Evolutionary conservation across 2,113 vertebrate genomes (phyloP), one percentile per base, ranked within the genome.

Genomic region (Laticauda colubrina): DNA sequence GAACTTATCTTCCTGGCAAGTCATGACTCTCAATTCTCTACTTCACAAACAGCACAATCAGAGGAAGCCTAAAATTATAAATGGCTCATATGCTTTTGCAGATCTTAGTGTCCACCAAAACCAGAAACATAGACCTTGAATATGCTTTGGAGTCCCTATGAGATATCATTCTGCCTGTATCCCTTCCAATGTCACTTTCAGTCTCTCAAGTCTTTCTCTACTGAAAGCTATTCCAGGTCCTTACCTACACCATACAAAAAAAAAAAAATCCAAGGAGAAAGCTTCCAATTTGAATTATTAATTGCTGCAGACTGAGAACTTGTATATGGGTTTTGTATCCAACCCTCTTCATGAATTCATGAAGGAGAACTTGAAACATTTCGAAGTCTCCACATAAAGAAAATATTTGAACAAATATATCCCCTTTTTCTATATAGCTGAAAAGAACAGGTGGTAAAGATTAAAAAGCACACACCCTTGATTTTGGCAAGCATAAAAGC

Each of bases 401-500:
- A 88, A 88, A 75, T 34, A 69, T 55, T 90, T 57, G 43, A 87
- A 54, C 29, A 61, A 45, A 64, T 85, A 23, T 2, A 54, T 5
- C 29, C 26, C 12, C 15, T 54, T 53, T 57, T 57, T n/a, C 53
- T 57, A 21, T 59, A 4, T 14, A 91, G 29, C 5, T 9, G 45
- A 7, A 2, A 20, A 3, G 75, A 92, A 59, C 92, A 94, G 56
- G 10, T 0, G 14, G 81, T 3, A 85, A 88, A 26, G 86, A 85
- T 10, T 0, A 85, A 23, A 55, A 12, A 94, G 43, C 18, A 34
- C 64, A 26, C 26, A 21, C 43, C 7, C 26, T 26, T 91, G 12
- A 86, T 29, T 26, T 88, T 93, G 88, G 69, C 43, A 94, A 94
- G 85, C 75, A 18, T 69, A 94, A 6, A 0, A 94, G 93, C 57